Base-by-base conservation (phyloP, 2,113 vertebrate species). In the Psittacus erithacus region DNA sequence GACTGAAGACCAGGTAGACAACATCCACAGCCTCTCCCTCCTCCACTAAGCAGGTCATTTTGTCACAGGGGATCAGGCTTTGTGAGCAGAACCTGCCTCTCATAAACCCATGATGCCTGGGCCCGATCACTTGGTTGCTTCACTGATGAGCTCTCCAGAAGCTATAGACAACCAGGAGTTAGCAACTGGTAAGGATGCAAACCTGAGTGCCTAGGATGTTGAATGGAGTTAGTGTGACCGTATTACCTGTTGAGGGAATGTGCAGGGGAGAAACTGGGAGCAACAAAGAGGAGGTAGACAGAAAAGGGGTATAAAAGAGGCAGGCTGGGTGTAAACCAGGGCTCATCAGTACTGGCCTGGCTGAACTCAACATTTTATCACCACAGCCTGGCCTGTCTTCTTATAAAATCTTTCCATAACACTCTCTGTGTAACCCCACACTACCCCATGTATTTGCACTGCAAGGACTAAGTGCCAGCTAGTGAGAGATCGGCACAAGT, bases 401-500 rank as follows among this genome's bases (percentile, higher is more conserved):
- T 59, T 43, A 38, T 3, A 23, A 38, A 33, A 84, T 17, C 18
- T 33, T 62, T 49, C 23, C 1, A 1, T 41, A 62, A 39, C 5
- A 19, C 33, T 20, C 15, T 80, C 52, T 52, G 10, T 4, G 1
- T 15, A 28, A 12, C 20, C 31, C 60, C 68, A 27, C 53, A 47
- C 16, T 50, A 17, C 3, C 38, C 46, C 4, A 18, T 9, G 29
- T 28, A 7, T 3, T 3, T 6, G 17, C 24, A 35, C 53, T 60
- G 27, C 49, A 31, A 15, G 19, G 39, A 53, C 39, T 6, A 38
- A 44, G 24, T 13, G 15, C n/a, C 82, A 73, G 39, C 44, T 49
- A 10, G 23, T 2, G 0, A 5, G 35, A 4, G n/a, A n/a, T 3
- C 25, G 31, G n/a, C 3, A 0, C 1, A 12, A 39, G 22, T 1